A percentile compares a stretch with the other conserved stretches of the same genome.
Evolutionary conservation across 2,797 vertebrate species (phyloP).

Genomic region (Carapus acus): DNA sequence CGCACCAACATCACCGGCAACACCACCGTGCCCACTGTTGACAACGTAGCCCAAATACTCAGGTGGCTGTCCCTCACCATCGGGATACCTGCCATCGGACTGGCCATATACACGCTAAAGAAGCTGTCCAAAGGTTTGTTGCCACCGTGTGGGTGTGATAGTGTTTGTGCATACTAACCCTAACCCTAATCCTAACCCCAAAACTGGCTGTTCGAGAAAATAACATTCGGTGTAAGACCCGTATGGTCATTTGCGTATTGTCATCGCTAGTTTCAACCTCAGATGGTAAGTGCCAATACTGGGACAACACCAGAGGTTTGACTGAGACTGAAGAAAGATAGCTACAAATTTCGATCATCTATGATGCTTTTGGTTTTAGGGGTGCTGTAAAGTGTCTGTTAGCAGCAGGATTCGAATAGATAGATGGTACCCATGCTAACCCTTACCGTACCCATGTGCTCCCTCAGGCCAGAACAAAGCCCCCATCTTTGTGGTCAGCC

Average conservation of each 20-base stretch:
- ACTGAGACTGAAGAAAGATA: too few relatives aligned
- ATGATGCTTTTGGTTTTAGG: too few relatives aligned
- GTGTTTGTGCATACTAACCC: background rate
- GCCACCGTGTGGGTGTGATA: background rate
- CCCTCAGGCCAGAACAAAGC: constrained; percentile 43
- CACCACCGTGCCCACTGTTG: background rate
- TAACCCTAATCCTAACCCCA: too few relatives aligned
- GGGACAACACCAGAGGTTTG: too few relatives aligned
- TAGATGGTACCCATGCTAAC: background rate
- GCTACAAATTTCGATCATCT: too few relatives aligned
- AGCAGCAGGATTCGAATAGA: too few relatives aligned
- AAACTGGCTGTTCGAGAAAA: too few relatives aligned
- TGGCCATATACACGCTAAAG: constrained; percentile 62
- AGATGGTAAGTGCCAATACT: too few relatives aligned
- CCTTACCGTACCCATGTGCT: background rate
- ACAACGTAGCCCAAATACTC: constrained; percentile 44
- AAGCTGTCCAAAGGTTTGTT: constrained; percentile 59
- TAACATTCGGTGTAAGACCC: too few relatives aligned
- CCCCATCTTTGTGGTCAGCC: constrained; percentile 54
- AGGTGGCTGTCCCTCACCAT: constrained; percentile 57
- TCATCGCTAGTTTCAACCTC: too few relatives aligned
- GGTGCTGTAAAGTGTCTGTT: too few relatives aligned
- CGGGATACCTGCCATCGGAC: constrained; percentile 57
- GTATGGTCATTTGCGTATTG: too few relatives aligned
- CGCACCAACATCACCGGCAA: background rate